Evolutionary conservation across 2,888 invertebrate genomes (phyloP).

Genomic region (Andrena camellia): DNA sequence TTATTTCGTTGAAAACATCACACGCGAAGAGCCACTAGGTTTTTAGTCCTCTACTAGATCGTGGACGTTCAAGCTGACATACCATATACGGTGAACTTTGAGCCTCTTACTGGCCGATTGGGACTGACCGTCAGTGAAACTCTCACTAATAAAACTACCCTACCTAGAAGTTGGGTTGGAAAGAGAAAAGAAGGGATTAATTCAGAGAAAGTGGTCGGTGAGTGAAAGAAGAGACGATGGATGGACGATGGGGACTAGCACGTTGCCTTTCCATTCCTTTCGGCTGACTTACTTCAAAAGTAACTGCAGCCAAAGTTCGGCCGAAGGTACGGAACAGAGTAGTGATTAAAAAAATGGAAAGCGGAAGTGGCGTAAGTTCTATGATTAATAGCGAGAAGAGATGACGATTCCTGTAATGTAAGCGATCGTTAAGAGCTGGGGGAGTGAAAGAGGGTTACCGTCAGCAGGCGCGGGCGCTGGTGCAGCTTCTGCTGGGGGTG

Average conservation of each 20-base stretch:
- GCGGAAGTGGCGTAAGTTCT: neutral
- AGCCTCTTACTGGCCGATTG: slow-evolving; percentile 47
- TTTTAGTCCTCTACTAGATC: slow-evolving; percentile 60
- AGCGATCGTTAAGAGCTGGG: neutral
- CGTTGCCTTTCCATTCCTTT: neutral
- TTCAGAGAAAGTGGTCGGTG: slow-evolving; percentile 2
- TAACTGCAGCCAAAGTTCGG: neutral
- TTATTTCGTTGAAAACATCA: slow-evolving; percentile 14
- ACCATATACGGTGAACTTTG: slow-evolving; percentile 71
- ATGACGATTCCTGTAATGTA: slow-evolving; percentile 30
- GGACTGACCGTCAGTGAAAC: slow-evolving; percentile 60
- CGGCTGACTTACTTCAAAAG: neutral
- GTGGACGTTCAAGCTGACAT: slow-evolving; percentile 47
- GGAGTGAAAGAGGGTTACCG: slow-evolving; percentile 22
- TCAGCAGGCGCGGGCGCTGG: slow-evolving; percentile 54
- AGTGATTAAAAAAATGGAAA: slow-evolving; percentile 5
- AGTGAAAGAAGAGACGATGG: neutral
- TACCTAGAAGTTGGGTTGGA: slow-evolving; percentile 65
- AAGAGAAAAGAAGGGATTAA: slow-evolving; percentile 39
- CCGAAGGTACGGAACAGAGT: neutral
- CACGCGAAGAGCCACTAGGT: slow-evolving; percentile 19
- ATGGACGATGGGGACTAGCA: neutral
- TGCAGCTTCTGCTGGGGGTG: slow-evolving; percentile 74
- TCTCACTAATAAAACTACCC: slow-evolving; percentile 65
- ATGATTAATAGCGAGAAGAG: slow-evolving; percentile 18